Evolutionary conservation across 2,113 vertebrate genomes (phyloP).

Genomic region (Pholis gunnellus): DNA sequence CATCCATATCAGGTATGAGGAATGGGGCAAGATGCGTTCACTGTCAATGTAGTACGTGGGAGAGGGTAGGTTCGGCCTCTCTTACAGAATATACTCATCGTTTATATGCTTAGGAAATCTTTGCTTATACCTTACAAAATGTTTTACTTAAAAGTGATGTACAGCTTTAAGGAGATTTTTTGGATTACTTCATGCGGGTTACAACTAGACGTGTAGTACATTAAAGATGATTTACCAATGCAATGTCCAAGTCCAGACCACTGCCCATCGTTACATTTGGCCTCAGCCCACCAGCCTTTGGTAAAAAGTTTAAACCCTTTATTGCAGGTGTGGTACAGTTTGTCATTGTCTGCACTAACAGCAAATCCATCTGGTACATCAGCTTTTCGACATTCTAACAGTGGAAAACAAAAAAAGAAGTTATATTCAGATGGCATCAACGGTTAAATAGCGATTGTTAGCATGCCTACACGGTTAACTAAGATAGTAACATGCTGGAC

Average conservation of each 20-base stretch:
- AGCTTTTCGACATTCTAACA: neutral
- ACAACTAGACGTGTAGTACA: neutral
- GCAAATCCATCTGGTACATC: conserved; percentile 19
- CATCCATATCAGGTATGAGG: neutral
- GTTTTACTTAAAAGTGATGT: neutral
- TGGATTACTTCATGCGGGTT: neutral
- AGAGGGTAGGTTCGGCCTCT: neutral
- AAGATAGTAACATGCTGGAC: neutral
- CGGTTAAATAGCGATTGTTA: neutral
- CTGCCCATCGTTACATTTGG: neutral
- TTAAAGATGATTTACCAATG: conserved; percentile 64
- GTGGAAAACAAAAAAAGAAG: neutral
- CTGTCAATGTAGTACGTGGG: neutral
- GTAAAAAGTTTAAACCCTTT: conserved; percentile 35
- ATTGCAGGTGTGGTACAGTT: conserved; percentile 56
- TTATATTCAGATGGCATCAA: neutral
- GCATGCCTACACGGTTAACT: neutral
- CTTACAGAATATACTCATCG: neutral
- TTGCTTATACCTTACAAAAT: neutral
- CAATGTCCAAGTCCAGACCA: conserved; percentile 23
- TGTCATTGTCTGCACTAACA: neutral
- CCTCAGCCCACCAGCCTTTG: conserved; percentile 65
- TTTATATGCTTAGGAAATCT: neutral
- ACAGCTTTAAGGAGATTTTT: neutral
- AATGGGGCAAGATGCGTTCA: neutral